A percentile compares a stretch with the other conserved stretches of the same genome.
Conservation (phyloP, 2,888 invertebrate genomes). For the Morpho achilles region DNA sequence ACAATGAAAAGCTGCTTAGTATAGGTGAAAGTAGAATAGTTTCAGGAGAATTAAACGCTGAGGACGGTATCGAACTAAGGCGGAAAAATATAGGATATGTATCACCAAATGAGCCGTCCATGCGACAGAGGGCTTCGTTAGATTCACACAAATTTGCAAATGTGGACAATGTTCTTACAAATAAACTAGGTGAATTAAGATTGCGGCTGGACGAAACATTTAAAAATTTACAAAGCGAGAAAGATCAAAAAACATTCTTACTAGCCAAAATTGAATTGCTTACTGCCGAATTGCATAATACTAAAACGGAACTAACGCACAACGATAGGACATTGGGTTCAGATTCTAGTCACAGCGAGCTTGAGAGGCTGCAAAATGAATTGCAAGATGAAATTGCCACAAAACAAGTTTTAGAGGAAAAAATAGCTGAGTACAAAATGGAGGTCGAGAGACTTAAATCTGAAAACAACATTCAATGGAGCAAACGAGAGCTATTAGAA, state of each 20-base stretch:
- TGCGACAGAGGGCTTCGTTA: constrained; percentile 61
- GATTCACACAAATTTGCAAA: constrained; percentile 71
- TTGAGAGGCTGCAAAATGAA: constrained; percentile 67
- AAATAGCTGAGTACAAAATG: constrained; percentile 63
- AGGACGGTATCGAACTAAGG: constrained; percentile 65
- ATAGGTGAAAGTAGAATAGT: constrained; percentile 68
- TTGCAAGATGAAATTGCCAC: constrained; percentile 69
- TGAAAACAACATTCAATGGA: constrained; percentile 97
- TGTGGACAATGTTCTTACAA: constrained; percentile 63
- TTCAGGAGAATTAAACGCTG: constrained; percentile 55
- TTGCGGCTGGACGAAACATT: constrained; percentile 60
- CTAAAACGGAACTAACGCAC: constrained; percentile 59
- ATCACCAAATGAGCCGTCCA: constrained; percentile 54
- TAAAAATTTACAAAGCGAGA: constrained; percentile 61
- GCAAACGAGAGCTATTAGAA: constrained; percentile 92
- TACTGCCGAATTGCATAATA: constrained; percentile 59
- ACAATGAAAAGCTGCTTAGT: constrained; percentile 87
- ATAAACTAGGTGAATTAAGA: constrained; percentile 61
- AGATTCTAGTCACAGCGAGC: constrained; percentile 70
- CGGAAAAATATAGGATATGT: constrained; percentile 53
- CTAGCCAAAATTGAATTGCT: constrained; percentile 59
- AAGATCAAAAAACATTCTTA: constrained; percentile 65
- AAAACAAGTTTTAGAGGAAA: constrained; percentile 69
- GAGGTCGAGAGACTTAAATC: constrained; percentile 92
- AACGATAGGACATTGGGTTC: constrained; percentile 66